These are phyloP conservation scores for Platycnemis pennipes DNA, from an alignment of 2,888 invertebrate genomes.

Conservation along the genomic window DNA sequence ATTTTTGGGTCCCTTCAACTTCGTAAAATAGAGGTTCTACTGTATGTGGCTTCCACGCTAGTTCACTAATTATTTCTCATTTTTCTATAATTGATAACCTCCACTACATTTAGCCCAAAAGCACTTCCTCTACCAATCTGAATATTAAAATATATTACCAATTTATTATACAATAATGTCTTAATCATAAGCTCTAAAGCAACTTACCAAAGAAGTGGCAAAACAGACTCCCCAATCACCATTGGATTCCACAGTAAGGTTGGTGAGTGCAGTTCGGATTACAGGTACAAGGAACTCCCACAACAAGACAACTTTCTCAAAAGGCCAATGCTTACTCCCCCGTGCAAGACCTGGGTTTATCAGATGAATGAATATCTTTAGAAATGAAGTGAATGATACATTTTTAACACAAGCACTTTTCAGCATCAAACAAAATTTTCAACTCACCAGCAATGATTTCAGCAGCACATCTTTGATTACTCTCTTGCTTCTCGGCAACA, in stretches of 20 bases:
- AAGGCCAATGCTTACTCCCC: conserved; percentile 92
- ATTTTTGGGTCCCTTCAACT: no score
- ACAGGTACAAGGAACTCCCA: conserved; percentile 85
- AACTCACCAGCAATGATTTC: conserved; percentile 85
- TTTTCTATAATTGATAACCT: no score
- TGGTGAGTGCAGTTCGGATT: conserved; percentile 83
- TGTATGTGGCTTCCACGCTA: no score
- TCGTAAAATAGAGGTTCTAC: no score
- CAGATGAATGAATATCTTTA: background rate
- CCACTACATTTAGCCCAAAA: no score
- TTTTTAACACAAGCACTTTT: background rate
- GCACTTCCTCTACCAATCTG: no score
- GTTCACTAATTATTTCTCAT: no score
- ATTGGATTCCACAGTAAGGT: conserved; percentile 87
- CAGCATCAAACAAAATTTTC: background rate
- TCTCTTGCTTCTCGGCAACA: conserved; percentile 86
- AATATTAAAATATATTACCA: no score
- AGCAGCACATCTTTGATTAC: conserved; percentile 90
- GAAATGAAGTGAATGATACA: background rate
- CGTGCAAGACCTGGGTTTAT: conserved; percentile 83
- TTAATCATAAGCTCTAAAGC: background rate
- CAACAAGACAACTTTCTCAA: conserved; percentile 82
- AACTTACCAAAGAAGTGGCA: conserved; percentile 83
- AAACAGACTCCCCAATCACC: conserved; percentile 88
- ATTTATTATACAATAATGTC: no score